Percentiles rank a stretch among this genome's conserved stretches.
Evolutionary conservation across 2,797 vertebrate species (phyloP).

Genomic region (Acropternis orthonyx): DNA sequence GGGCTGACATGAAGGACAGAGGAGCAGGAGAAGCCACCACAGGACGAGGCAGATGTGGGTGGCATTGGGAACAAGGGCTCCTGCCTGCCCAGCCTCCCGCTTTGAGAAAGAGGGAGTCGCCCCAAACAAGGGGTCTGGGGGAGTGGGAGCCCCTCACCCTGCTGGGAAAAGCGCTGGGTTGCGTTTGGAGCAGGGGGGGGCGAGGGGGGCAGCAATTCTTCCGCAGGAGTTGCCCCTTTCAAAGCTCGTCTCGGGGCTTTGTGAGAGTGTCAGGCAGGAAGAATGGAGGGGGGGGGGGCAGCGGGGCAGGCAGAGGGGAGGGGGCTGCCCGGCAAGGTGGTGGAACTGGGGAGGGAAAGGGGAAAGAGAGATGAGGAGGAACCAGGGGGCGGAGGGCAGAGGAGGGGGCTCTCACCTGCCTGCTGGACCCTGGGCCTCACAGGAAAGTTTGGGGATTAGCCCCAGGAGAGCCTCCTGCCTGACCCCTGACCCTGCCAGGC

Average conservation of each 20-base stretch:
- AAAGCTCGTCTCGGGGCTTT: slow-evolving; percentile 71
- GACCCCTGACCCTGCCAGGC: slow-evolving; percentile 12
- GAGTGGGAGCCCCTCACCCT: slow-evolving; percentile 42
- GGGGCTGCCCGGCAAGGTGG: slow-evolving; percentile 22
- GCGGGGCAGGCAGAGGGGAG: slow-evolving; percentile 21
- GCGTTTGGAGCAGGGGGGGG: background rate
- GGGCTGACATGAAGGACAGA: background rate
- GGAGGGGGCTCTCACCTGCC: background rate
- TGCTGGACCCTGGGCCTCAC: background rate
- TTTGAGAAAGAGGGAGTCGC: background rate
- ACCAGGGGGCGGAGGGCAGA: rapidly evolving
- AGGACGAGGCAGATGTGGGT: slow-evolving; percentile 67
- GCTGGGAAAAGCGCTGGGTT: slow-evolving; percentile 44
- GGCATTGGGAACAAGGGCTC: slow-evolving; percentile 69
- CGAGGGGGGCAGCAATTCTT: slow-evolving; percentile 51
- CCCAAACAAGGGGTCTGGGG: slow-evolving; percentile 22
- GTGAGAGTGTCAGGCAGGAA: slow-evolving; percentile 71
- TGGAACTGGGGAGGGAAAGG: slow-evolving; percentile 42
- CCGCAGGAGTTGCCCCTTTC: slow-evolving; percentile 82
- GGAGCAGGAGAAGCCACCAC: background rate
- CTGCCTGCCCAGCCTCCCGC: background rate
- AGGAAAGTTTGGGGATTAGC: slow-evolving; percentile 24
- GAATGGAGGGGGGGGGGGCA: slow-evolving; percentile 52
- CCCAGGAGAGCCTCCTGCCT: slow-evolving; percentile 54
- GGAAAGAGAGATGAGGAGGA: background rate